phyloP scores from a whole-genome alignment of 2,113 vertebrate genomes.

The Oreamnos americanus region DNA sequence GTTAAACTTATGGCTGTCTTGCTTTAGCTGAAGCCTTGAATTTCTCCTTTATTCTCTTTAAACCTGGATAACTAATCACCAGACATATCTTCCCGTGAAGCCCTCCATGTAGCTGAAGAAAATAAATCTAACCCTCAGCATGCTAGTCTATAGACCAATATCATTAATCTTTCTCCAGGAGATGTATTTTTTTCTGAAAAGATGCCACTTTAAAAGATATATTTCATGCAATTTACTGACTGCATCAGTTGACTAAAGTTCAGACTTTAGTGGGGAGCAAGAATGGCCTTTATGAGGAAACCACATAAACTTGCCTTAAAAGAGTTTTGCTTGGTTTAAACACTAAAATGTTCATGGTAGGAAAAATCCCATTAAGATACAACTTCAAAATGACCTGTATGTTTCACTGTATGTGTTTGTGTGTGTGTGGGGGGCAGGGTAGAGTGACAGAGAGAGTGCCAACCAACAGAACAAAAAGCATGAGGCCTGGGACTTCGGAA shows the following conservation, averaged over 20 bases:
- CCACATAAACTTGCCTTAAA: neutral
- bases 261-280: neutral
- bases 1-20: neutral
- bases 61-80: neutral
- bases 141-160: neutral
- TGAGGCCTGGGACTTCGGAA: neutral
- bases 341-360: neutral
- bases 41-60: neutral
- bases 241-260: neutral
- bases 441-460: neutral
- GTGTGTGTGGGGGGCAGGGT: neutral
- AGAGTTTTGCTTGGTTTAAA: neutral
- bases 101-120: neutral
- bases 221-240: neutral
- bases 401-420: neutral
- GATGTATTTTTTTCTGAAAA: neutral
- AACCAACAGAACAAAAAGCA: neutral
- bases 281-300: neutral
- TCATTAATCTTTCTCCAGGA: neutral
- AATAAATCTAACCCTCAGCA: neutral
- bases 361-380: neutral
- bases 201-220: neutral
- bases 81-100: neutral
- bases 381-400: neutral
- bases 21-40: neutral